Percentiles rank a stretch among this genome's conserved stretches.
These are phyloP conservation scores for Microtus ochrogaster DNA, from an alignment of 2,113 vertebrate genomes.

Conservation along the genomic window DNA sequence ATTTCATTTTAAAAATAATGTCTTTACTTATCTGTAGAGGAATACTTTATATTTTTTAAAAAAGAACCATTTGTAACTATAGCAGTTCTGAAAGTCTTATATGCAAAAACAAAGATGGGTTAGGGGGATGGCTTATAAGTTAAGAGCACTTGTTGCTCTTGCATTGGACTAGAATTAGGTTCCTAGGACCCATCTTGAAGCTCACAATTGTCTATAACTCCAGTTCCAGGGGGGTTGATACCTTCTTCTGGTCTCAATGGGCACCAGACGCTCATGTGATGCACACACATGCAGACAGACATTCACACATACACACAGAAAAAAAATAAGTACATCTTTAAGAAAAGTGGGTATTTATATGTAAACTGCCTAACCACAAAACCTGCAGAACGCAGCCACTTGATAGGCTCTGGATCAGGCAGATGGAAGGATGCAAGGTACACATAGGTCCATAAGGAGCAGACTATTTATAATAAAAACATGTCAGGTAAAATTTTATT, in stretches of 20 bases:
- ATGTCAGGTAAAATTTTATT: slow-evolving; percentile 70
- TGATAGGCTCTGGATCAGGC: not conserved
- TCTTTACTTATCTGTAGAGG: not conserved
- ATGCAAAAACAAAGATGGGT: not conserved
- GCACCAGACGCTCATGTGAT: not conserved
- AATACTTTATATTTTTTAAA: not conserved
- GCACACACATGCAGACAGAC: not conserved
- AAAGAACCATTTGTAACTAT: not conserved
- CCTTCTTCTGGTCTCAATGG: not conserved
- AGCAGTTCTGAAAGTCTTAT: not conserved
- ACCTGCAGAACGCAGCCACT: not conserved
- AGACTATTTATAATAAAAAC: slow-evolving; percentile 56
- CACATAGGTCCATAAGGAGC: not conserved
- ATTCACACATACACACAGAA: not conserved
- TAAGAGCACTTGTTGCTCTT: not conserved
- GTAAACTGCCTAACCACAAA: not conserved
- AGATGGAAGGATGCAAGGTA: not conserved
- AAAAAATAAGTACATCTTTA: not conserved
- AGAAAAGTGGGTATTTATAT: not conserved
- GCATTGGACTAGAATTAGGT: not conserved
- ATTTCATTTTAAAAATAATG: not conserved
- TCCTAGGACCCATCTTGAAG: not conserved
- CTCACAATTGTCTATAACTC: not conserved
- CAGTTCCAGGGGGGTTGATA: not conserved
- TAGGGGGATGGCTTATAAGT: no score